Percentiles rank a stretch among this genome's conserved stretches.
Evolutionary conservation across 2,888 invertebrate genomes (phyloP).

Genomic region (Malthinus flaveolus): DNA sequence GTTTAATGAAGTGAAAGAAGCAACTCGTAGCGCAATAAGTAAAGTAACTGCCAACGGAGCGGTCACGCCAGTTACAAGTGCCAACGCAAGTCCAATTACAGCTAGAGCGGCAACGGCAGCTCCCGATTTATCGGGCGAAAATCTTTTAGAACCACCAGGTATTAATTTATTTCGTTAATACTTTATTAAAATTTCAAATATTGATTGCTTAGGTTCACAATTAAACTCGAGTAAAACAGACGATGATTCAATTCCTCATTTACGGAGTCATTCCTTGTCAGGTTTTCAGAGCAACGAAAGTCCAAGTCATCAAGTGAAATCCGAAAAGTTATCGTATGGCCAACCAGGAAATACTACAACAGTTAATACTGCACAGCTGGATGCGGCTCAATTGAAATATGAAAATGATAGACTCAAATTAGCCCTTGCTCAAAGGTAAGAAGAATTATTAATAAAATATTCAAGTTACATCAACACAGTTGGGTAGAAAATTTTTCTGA

Average conservation of each 20-base stretch:
- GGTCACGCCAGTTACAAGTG: constrained; percentile 83
- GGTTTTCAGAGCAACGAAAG: constrained; percentile 64
- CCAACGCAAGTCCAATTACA: constrained; percentile 84
- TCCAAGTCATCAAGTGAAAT: constrained; percentile 64
- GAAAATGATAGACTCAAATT: constrained; percentile 96
- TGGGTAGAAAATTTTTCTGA: too few relatives aligned
- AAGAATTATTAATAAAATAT: constrained; percentile 17
- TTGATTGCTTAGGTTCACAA: constrained; percentile 8
- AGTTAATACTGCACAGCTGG: constrained; percentile 49
- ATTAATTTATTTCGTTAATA: constrained; percentile 33
- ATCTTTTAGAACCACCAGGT: constrained; percentile 57
- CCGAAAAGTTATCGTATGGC: constrained; percentile 46
- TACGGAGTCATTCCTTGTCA: constrained; percentile 64
- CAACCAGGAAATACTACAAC: constrained; percentile 31
- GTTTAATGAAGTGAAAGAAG: constrained; percentile 97
- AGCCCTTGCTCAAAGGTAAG: constrained; percentile 91
- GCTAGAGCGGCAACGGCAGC: constrained; percentile 64
- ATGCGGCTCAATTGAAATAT: constrained; percentile 90
- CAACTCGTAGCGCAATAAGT: constrained; percentile 75
- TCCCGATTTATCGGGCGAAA: constrained; percentile 53
- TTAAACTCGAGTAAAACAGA: constrained; percentile 40
- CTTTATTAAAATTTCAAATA: constrained; percentile 20
- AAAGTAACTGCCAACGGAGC: constrained; percentile 68
- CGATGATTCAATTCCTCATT: constrained; percentile 59
- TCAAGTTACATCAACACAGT: too few relatives aligned